Evolutionary conservation across 2,888 invertebrate genomes (phyloP).

Genomic region (Oscheius myriophilus): DNA sequence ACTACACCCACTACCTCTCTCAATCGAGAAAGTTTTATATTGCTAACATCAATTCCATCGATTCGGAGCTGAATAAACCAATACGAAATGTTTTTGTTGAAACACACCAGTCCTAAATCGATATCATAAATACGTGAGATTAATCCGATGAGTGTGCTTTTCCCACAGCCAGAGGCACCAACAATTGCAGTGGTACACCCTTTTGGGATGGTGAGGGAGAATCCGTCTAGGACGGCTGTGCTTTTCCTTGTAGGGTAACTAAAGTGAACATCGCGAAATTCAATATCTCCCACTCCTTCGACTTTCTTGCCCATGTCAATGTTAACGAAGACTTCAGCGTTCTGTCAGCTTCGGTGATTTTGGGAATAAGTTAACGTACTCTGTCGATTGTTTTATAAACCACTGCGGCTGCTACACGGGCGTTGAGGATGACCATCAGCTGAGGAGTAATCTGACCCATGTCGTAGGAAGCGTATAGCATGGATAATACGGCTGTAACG

Average conservation of each 20-base stretch:
- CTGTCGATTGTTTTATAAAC: slow-evolving; percentile 63
- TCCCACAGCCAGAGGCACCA: slow-evolving; percentile 79
- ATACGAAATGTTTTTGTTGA: no score
- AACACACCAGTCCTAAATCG: slow-evolving; percentile 75
- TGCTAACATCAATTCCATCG: slow-evolving; percentile 41
- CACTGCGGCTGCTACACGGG: slow-evolving; percentile 63
- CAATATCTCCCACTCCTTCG: slow-evolving; percentile 50
- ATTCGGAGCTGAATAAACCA: slow-evolving; percentile 29
- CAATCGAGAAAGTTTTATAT: slow-evolving; percentile 40
- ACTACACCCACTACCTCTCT: slow-evolving; percentile 46
- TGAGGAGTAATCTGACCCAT: slow-evolving; percentile 63
- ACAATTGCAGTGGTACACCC: slow-evolving; percentile 72
- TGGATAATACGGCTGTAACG: slow-evolving; percentile 54
- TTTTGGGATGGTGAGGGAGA: slow-evolving; percentile 69
- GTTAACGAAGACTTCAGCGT: slow-evolving; percentile 54
- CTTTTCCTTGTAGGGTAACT: slow-evolving; percentile 56
- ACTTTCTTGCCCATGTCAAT: slow-evolving; percentile 43
- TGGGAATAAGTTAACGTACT: slow-evolving; percentile 27
- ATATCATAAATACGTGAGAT: slow-evolving; percentile 80
- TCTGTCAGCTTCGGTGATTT: background rate
- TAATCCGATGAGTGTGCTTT: slow-evolving; percentile 81
- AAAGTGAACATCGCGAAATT: slow-evolving; percentile 59
- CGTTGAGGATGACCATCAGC: slow-evolving; percentile 62
- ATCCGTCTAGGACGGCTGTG: slow-evolving; percentile 66
- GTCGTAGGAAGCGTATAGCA: slow-evolving; percentile 58